phyloP scores from a whole-genome alignment of 2,797 vertebrate genomes.

The Urophycis tenuis region DNA sequence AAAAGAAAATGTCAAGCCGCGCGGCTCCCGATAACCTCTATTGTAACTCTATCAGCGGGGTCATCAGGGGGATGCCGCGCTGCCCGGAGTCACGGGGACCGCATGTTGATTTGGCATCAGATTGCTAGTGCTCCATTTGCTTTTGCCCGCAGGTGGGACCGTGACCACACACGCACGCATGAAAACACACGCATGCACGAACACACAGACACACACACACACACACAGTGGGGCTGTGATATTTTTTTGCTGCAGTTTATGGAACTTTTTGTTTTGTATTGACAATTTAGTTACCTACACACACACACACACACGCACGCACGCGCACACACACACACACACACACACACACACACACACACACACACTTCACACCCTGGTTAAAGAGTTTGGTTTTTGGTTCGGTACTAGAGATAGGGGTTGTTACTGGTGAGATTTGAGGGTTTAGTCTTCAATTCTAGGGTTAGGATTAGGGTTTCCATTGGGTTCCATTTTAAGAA shows the following conservation, averaged over 20 bases:
- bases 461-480: no score
- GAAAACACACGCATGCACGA: background rate
- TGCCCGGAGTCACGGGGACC: background rate
- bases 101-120: background rate
- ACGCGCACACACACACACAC: no score
- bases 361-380: no score
- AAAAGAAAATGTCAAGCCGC: constrained; percentile 1
- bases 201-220: constrained; percentile 4
- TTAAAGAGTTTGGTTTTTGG: no score
- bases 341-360: no score
- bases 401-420: no score
- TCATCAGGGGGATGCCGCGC: background rate
- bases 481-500: no score
- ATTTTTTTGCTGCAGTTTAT: constrained; percentile 4
- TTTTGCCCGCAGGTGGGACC: background rate
- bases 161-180: background rate
- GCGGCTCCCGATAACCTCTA: background rate
- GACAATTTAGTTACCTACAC: background rate
- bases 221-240: background rate
- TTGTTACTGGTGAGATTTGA: no score
- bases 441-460: no score
- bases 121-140: background rate
- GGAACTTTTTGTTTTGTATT: background rate
- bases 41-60: background rate
- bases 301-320: background rate